Conservation (phyloP, 2,113 vertebrate genomes). For the Acrocephalus arundinaceus region DNA sequence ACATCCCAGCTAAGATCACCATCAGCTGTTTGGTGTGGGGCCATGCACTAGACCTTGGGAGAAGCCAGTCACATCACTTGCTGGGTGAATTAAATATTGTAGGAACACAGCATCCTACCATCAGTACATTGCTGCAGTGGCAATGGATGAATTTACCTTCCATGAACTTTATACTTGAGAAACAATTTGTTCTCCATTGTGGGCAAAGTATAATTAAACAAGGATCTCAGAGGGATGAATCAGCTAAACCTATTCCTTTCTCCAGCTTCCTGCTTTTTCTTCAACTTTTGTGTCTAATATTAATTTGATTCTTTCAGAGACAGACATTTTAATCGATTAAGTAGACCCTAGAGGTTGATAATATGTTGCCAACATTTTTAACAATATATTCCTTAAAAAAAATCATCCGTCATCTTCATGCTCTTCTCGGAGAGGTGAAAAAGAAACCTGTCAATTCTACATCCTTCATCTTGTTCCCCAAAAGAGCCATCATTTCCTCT, state of each 20-base stretch:
- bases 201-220: neutral
- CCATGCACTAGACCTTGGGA: neutral
- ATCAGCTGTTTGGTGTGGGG: neutral
- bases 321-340: conserved; percentile 29
- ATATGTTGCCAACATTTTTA: neutral
- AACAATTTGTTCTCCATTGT: neutral
- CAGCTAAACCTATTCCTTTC: neutral
- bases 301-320: neutral
- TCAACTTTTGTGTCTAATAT: neutral
- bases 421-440: neutral
- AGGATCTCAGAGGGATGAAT: neutral
- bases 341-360: neutral
- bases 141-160: neutral
- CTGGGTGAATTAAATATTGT: neutral
- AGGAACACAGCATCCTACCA: neutral
- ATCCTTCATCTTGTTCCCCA: neutral
- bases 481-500: neutral
- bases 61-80: neutral
- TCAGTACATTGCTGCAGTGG: neutral
- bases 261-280: neutral
- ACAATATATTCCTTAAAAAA: neutral
- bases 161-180: neutral
- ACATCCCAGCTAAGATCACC: neutral
- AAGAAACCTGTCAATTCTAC: neutral
- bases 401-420: neutral